phyloP scores from a whole-genome alignment of 2,888 invertebrate genomes.

The Hydrotaea cyrtoneurina region DNA sequence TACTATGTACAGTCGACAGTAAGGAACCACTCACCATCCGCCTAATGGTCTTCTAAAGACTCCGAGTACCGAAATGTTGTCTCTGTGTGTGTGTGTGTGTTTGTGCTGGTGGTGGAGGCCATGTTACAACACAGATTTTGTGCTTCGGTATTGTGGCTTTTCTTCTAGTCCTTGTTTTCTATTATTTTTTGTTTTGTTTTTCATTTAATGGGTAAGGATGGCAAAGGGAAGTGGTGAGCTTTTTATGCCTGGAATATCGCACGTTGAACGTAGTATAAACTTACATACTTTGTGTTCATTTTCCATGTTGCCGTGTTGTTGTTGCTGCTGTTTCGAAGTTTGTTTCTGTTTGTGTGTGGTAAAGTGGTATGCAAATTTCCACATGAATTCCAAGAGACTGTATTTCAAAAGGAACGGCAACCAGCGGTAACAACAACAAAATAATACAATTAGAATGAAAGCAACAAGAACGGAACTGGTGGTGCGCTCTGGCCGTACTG shows the following conservation, averaged over 20 bases:
- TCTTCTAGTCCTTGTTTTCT: too few species aligned
- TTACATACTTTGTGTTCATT: constrained; percentile 19
- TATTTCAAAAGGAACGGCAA: constrained; percentile 33
- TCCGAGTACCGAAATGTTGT: not conserved
- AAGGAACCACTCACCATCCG: not conserved
- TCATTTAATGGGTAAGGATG: not conserved
- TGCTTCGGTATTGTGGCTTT: not conserved
- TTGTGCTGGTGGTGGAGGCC: too few species aligned
- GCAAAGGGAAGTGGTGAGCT: not conserved
- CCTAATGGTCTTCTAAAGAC: not conserved
- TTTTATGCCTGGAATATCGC: too few species aligned
- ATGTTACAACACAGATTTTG: not conserved
- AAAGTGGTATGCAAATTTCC: constrained; percentile 50
- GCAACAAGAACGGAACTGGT: not conserved
- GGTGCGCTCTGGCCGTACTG: constrained; percentile 16
- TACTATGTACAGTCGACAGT: not conserved
- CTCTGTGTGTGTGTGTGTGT: not conserved
- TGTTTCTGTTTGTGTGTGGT: constrained; percentile 44
- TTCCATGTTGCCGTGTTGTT: not conserved
- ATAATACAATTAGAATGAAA: constrained; percentile 37
- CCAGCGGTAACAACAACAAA: not conserved
- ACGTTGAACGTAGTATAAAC: not conserved
- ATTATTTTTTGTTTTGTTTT: too few species aligned
- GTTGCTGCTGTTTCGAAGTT: not conserved
- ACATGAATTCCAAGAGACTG: constrained; percentile 41